Evolutionary conservation across 2,888 invertebrate genomes (phyloP).

Genomic region (Hyles lineata): DNA sequence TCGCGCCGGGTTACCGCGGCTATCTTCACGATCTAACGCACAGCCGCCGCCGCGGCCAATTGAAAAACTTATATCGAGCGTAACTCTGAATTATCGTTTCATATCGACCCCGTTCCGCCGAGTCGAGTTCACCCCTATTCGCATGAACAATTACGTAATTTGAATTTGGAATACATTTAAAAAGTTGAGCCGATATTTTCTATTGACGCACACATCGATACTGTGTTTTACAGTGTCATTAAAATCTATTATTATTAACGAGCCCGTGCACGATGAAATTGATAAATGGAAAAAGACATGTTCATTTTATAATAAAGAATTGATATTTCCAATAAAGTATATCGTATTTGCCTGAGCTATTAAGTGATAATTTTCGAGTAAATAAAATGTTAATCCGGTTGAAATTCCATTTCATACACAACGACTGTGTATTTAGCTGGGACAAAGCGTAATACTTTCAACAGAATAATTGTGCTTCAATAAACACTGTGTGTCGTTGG

Average conservation of each 20-base stretch:
- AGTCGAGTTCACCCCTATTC: constrained; percentile 27
- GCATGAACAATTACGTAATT: constrained; percentile 30
- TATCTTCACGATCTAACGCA: constrained; percentile 31
- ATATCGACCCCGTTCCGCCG: constrained; percentile 14
- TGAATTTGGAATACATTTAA: constrained; percentile 19
- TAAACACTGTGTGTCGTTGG: neutral
- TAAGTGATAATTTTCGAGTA: neutral
- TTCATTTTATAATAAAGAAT: neutral
- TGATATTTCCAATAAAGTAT: neutral
- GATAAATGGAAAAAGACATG: neutral
- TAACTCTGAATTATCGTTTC: constrained; percentile 38
- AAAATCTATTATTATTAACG: neutral
- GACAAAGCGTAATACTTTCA: neutral
- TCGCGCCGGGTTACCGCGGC: constrained; percentile 21
- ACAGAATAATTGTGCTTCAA: neutral
- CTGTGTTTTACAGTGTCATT: neutral
- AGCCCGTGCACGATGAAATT: neutral
- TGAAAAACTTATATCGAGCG: constrained; percentile 50
- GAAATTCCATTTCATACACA: neutral
- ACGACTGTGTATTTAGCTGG: neutral
- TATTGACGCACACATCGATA: neutral
- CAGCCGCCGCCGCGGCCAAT: constrained; percentile 35
- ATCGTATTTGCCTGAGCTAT: neutral
- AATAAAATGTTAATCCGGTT: neutral
- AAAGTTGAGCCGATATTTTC: neutral